Percentiles rank a stretch among this genome's conserved stretches.
Conservation (phyloP, 2,888 invertebrate genomes). For the Spialia ferax region DNA sequence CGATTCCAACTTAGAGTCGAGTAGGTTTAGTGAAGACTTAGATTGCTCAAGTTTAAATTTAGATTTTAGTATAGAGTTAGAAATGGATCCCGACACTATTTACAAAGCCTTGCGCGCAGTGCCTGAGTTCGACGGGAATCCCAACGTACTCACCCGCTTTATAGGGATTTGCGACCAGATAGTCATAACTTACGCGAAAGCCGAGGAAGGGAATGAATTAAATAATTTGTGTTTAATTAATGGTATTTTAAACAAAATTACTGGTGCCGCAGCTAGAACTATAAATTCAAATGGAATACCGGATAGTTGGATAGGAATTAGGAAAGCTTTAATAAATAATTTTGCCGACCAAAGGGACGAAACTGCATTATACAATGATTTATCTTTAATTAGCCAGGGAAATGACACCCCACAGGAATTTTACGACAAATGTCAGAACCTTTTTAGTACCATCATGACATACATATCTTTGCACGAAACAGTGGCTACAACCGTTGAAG, state of each 20-base stretch:
- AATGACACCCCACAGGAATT: conserved; percentile 46
- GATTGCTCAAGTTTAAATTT: conserved; percentile 1
- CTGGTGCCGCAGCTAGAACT: neutral
- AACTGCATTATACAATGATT: conserved; percentile 47
- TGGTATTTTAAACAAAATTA: conserved; percentile 11
- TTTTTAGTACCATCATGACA: conserved; percentile 38
- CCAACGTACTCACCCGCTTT: conserved; percentile 41
- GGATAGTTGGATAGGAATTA: conserved; percentile 43
- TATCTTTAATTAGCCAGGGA: conserved; percentile 45
- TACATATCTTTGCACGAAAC: conserved; percentile 45
- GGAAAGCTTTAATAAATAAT: conserved; percentile 40
- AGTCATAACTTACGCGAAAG: neutral
- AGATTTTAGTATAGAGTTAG: neutral
- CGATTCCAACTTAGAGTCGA: too few relatives aligned
- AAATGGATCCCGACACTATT: neutral
- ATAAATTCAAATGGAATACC: conserved; percentile 48
- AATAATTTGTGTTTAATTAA: neutral
- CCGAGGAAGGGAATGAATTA: neutral
- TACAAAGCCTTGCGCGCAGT: conserved; percentile 38
- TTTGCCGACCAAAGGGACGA: conserved; percentile 42
- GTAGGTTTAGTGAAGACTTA: too few relatives aligned
- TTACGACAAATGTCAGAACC: conserved; percentile 47
- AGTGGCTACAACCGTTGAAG: too few relatives aligned
- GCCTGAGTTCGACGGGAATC: conserved; percentile 45
- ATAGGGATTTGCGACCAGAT: conserved; percentile 40